Evolutionary conservation across 2,888 invertebrate genomes (phyloP), one percentile per base, ranked within the genome.

Genomic region (Globia sparganii): DNA sequence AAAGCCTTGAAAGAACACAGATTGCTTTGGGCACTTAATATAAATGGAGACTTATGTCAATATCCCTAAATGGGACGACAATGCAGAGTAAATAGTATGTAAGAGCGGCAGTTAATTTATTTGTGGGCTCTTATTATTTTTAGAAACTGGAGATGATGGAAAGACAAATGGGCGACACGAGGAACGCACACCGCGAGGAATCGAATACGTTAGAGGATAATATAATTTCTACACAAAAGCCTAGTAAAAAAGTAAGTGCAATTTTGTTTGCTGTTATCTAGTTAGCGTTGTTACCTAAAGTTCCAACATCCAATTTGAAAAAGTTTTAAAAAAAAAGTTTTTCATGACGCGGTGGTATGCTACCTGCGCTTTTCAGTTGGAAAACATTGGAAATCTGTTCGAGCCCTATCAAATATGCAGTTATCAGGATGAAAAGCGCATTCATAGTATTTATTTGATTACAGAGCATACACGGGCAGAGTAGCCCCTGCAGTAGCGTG

Each of bases 101-200:
- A 25, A 46, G 21, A 15, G 28, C 25, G 34, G 6, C 18, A 53
- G 15, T 28, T 40, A 0, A 59, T 69, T 59, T 31, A 67, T 28
- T 74, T 34, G 37, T 37, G 6, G 8, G 21, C 3, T 46, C 5
- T 61, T 28, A 21, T 46, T 62, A 37, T 69, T 84, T 90, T 1
- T 92, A 96, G 96, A 94, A 91, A 88, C 94, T 91, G 67, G 94
- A 92, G 49, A 96, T 96, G 94, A 90, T 96, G 72, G 96, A 96
- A 85, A 92, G 92, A 79, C 93, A 94, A 83, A 95, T 96, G 91
- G 96, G 96, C 66, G 96, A 96, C 88, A 92, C 94, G 71, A 92
- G 88, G 72, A 91, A 86, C 78, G 85, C 89, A 28, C 92, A 93
- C 75, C 88, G 87, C 64, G 91, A 92, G 28, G 92, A 85, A 65